phyloP scores from a whole-genome alignment of 2,113 vertebrate genomes.

The Pachyramphus minor region DNA sequence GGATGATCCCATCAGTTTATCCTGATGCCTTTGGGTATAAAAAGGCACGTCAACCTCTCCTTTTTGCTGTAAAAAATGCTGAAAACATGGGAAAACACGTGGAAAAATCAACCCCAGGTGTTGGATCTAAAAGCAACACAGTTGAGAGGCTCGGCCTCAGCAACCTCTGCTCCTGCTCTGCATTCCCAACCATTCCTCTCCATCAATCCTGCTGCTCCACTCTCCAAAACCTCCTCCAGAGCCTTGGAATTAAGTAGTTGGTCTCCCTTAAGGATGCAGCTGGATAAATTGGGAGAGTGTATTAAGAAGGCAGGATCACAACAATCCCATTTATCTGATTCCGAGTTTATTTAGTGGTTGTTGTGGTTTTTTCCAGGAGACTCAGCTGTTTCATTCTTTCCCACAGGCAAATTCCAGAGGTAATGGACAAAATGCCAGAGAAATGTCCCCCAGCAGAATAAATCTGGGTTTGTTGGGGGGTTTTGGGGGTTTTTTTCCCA shows the following conservation, averaged over 20 bases:
- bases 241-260: not conserved
- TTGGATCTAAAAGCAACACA: not conserved
- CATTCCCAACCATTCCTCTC: not conserved
- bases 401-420: constrained; percentile 24
- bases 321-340: constrained; percentile 52
- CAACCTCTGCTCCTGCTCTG: not conserved
- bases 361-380: constrained; percentile 6
- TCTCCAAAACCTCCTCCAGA: not conserved
- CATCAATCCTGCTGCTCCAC: not conserved
- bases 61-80: not conserved
- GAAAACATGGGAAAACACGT: not conserved
- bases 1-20: not conserved
- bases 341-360: not conserved
- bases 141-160: not conserved
- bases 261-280: not conserved
- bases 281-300: constrained; percentile 3
- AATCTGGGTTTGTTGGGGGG: not conserved
- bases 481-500: not conserved
- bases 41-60: not conserved
- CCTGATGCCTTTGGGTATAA: not conserved
- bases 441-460: constrained; percentile 39
- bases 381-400: constrained; percentile 58
- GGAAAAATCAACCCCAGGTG: not conserved
- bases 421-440: constrained; percentile 59
- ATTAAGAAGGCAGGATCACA: not conserved